A percentile compares a stretch with the other conserved stretches of the same genome.
These are phyloP conservation scores for Altica lythri DNA, from an alignment of 2,888 invertebrate genomes.

Conservation along the genomic window DNA sequence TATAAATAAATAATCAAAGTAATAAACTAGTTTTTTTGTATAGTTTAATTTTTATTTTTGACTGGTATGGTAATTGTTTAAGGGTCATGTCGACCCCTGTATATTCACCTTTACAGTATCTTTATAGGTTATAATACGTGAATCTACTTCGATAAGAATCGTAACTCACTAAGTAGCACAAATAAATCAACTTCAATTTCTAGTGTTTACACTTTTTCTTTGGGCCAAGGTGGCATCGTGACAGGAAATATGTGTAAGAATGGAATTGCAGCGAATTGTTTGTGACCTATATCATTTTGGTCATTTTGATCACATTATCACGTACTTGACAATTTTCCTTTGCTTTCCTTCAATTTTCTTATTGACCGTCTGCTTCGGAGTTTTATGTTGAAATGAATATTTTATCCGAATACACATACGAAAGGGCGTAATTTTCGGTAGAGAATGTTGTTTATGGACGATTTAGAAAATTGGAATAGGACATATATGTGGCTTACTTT, in stretches of 20 bases:
- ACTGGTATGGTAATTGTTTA: too few species aligned
- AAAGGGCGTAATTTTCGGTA: not conserved
- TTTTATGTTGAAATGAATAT: conserved; percentile 18
- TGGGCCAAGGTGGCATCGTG: not conserved
- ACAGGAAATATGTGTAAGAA: conserved; percentile 1
- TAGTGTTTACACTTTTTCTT: too few species aligned
- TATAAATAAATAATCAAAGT: too few species aligned
- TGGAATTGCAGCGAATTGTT: conserved; percentile 12
- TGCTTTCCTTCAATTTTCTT: conserved; percentile 10
- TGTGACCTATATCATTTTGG: conserved; percentile 11
- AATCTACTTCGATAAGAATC: too few species aligned
- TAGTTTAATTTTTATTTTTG: too few species aligned
- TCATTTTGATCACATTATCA: conserved; percentile 20
- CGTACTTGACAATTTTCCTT: conserved; percentile 24
- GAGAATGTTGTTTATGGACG: not conserved
- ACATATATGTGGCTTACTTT: too few species aligned
- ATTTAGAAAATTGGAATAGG: not conserved
- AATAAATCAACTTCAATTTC: too few species aligned
- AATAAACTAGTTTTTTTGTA: too few species aligned
- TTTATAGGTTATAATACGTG: too few species aligned
- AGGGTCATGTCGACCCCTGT: too few species aligned
- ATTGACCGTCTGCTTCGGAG: not conserved
- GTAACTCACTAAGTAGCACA: too few species aligned
- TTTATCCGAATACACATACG: not conserved
- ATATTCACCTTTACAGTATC: too few species aligned